phyloP scores from a whole-genome alignment of 2,888 invertebrate species.

The Luperina testacea region DNA sequence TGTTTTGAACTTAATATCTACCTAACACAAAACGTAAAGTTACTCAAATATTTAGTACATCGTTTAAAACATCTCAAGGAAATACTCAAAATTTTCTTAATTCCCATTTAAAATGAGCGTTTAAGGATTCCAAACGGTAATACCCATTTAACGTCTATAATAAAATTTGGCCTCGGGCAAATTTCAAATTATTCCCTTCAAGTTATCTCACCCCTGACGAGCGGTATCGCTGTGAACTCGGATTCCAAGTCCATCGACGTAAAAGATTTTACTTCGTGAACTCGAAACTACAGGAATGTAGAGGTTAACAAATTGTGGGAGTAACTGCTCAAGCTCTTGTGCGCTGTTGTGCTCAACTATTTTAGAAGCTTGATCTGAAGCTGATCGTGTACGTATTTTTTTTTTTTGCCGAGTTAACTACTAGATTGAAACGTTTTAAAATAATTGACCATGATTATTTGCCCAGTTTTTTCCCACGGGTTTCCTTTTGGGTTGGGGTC shows the following conservation, averaged over 20 bases:
- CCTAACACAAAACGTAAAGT: slow-evolving; percentile 17
- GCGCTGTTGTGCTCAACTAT: slow-evolving; percentile 30
- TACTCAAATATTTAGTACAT: slow-evolving; percentile 52
- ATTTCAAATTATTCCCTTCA: slow-evolving; percentile 67
- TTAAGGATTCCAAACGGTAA: slow-evolving; percentile 64
- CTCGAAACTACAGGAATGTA: slow-evolving; percentile 51
- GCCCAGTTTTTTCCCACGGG: no score
- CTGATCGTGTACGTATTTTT: neutral
- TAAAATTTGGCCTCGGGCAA: slow-evolving; percentile 66
- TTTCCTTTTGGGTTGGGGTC: no score
- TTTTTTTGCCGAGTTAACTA: neutral
- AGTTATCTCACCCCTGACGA: slow-evolving; percentile 58
- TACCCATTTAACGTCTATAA: slow-evolving; percentile 63
- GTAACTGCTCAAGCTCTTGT: slow-evolving; percentile 26
- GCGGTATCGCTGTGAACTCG: slow-evolving; percentile 52
- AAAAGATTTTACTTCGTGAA: slow-evolving; percentile 54
- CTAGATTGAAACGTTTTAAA: neutral
- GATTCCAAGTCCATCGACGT: slow-evolving; percentile 45
- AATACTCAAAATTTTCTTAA: slow-evolving; percentile 56
- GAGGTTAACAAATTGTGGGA: slow-evolving; percentile 34
- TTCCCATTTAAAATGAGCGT: slow-evolving; percentile 55
- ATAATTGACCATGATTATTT: neutral
- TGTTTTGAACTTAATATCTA: slow-evolving; percentile 2
- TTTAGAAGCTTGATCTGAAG: slow-evolving; percentile 24
- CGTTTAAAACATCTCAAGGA: slow-evolving; percentile 39